Evolutionary conservation across 1,140 invertebrate species (phyloP), one percentile per base, ranked within the genome.

Genomic region (Drosophila pseudoobscura): DNA sequence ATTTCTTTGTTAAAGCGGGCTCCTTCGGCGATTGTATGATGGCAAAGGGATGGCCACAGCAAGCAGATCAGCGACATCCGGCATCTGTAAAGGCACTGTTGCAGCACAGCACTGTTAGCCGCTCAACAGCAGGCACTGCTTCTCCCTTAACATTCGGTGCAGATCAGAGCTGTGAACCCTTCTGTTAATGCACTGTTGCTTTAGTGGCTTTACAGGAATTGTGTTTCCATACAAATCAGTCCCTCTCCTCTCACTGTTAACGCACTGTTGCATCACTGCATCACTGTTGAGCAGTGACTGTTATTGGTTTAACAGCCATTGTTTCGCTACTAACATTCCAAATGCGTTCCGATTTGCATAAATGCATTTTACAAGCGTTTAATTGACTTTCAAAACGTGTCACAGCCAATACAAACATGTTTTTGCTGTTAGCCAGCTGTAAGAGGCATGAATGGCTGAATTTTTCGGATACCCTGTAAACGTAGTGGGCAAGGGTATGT

Each of bases 381-480:
- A 83, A 83, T 83, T 83, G 79, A 78, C 79, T 83, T 83, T 83
- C 75, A 83, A 83, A 82, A 82, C 78, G 69, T 82, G 78, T 82
- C 78, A 82, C 55, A 39, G 59, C 44, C 50, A 60, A 64, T 60
- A 66, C 47, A 78, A 75, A 80, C 78, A 82, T 69, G 78, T 80
- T 80, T 76, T 62, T 58, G 64, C 58, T 70, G 58, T 79, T 74
- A 75, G 59, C 56, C 58, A 49, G 59, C 59, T 70, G 64, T 76
- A 61, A 80, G 74, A 52, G 45, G 53, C 78, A 80, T 80, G 78
- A 80, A 80, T 77, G 73, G 78, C 50, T 56, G 52, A 46, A 59
- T 78, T 46, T 59, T 57, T 61, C 29, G 13, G 41, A 22, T 44
- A 39, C 35, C 35, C 35, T 39, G 35, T 5, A 5, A 4, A 5